Percentiles rank a stretch among this genome's conserved stretches.
Conservation (phyloP, 2,888 invertebrate species). For the Polylopha cassiicola region DNA sequence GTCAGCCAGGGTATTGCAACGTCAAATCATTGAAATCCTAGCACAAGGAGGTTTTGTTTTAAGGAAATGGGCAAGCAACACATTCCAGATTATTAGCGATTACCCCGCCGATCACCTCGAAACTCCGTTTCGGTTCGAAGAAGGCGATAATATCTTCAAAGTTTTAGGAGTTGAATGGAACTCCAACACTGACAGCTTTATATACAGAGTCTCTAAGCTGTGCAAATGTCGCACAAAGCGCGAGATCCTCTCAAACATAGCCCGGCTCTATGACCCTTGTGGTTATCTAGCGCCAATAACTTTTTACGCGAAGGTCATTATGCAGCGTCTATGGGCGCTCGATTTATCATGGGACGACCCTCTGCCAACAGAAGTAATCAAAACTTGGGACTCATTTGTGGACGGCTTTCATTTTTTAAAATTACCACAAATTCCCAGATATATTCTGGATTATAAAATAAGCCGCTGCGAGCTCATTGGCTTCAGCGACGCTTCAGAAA, state of each 20-base stretch:
- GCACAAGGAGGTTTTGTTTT: conserved; percentile 9
- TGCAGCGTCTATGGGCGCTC: conserved; percentile 1
- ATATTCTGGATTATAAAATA: background rate
- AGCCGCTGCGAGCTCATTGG: background rate
- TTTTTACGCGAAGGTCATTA: conserved; percentile 7
- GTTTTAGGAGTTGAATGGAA: conserved; percentile 13
- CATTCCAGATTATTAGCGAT: background rate
- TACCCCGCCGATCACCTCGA: conserved; percentile 8
- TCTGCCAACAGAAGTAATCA: background rate
- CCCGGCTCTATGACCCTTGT: conserved; percentile 11
- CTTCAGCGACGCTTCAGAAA: conserved; percentile 8
- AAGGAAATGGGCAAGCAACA: conserved; percentile 13
- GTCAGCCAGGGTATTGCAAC: conserved; percentile 3
- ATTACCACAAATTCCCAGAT: conserved; percentile 1
- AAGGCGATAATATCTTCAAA: conserved; percentile 14
- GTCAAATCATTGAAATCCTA: conserved; percentile 1
- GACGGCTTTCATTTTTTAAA: background rate
- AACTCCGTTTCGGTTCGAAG: conserved; percentile 17
- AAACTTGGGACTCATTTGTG: background rate
- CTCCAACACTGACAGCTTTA: conserved; percentile 6
- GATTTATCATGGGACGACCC: conserved; percentile 2
- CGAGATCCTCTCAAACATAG: conserved; percentile 1
- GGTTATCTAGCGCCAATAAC: conserved; percentile 9
- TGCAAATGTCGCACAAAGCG: conserved; percentile 4
- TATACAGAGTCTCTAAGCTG: conserved; percentile 6